A percentile compares a stretch with the other conserved stretches of the same genome.
Conservation (phyloP, 2,113 vertebrate species). For the Thunnus maccoyii region DNA sequence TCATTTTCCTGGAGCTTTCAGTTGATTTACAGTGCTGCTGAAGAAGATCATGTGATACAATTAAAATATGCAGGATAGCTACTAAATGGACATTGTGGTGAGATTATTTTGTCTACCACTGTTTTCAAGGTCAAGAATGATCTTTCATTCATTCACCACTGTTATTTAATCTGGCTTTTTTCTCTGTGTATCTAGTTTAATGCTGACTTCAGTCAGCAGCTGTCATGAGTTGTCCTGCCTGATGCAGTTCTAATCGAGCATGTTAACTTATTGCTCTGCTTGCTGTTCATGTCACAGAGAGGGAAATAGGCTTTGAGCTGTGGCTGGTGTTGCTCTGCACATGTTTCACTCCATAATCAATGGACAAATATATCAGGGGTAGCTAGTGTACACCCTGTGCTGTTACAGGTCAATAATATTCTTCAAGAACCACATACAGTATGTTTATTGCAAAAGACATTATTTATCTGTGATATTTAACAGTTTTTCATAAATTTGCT, state of each 20-base stretch:
- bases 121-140: too few species aligned
- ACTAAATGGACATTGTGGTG: too few species aligned
- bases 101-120: too few species aligned
- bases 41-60: slow-evolving; percentile 1
- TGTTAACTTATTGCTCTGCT: neutral
- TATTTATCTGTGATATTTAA: slow-evolving; percentile 1
- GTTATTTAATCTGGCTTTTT: too few species aligned
- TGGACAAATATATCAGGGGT: neutral
- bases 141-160: too few species aligned
- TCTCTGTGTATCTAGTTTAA: too few species aligned
- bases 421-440: neutral
- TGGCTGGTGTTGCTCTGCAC: slow-evolving; percentile 1
- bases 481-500: neutral
- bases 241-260: slow-evolving; percentile 3
- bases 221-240: neutral
- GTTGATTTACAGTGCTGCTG: too few species aligned
- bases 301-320: slow-evolving; percentile 10
- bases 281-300: slow-evolving; percentile 13
- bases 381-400: neutral
- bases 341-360: neutral
- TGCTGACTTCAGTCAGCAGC: neutral
- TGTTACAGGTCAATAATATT: neutral
- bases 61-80: neutral
- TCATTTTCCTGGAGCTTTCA: too few species aligned
- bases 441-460: neutral